Conservation (phyloP, 2,797 vertebrate species). For the Urophycis tenuis region DNA sequence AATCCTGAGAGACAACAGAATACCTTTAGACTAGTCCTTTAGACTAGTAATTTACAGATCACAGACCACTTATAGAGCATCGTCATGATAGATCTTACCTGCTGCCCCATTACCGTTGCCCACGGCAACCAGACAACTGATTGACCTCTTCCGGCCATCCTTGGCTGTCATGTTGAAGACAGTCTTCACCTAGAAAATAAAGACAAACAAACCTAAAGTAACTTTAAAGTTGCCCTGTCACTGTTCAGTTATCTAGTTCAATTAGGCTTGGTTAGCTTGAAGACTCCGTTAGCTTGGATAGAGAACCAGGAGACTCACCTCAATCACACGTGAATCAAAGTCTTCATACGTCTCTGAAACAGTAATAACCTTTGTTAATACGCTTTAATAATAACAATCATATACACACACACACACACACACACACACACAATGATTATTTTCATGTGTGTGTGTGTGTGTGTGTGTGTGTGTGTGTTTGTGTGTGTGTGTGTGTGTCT, state of each 20-base stretch:
- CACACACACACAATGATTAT: too few relatives aligned
- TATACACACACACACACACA: too few relatives aligned
- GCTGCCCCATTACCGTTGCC: slow-evolving; percentile 90
- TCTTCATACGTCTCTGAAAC: slow-evolving; percentile 83
- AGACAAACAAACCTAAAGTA: slow-evolving; percentile 9
- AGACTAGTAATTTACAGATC: too few relatives aligned
- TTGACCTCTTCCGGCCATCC: slow-evolving; percentile 85
- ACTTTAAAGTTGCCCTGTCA: too few relatives aligned
- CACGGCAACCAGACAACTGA: slow-evolving; percentile 84
- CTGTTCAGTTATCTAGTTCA: too few relatives aligned
- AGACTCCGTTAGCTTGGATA: background rate
- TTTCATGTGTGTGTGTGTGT: too few relatives aligned
- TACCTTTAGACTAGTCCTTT: background rate
- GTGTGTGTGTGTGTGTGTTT: too few relatives aligned
- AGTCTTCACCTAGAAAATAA: slow-evolving; percentile 77
- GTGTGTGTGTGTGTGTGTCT: too few relatives aligned
- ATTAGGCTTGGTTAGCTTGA: background rate
- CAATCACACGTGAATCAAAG: slow-evolving; percentile 86
- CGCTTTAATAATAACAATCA: background rate
- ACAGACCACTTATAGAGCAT: background rate
- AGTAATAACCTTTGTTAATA: background rate
- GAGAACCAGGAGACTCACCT: slow-evolving; percentile 74
- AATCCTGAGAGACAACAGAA: slow-evolving; percentile 73
- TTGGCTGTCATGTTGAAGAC: slow-evolving; percentile 96
- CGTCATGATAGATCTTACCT: slow-evolving; percentile 61